phyloP scores from a whole-genome alignment of 2,888 invertebrate genomes.

The Coleophora flavipennella region DNA sequence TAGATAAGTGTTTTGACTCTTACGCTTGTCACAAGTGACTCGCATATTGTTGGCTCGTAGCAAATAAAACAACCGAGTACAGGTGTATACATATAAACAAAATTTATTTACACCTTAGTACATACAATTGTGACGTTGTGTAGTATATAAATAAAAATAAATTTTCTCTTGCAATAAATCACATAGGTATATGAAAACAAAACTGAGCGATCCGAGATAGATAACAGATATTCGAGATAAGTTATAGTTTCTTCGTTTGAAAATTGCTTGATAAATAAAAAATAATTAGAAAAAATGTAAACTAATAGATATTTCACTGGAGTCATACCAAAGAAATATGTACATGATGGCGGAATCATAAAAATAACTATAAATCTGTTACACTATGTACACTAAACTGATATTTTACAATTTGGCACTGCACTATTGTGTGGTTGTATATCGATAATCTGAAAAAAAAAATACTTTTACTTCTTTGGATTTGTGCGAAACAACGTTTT shows the following conservation, averaged over 20 bases:
- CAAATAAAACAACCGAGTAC: constrained; percentile 48
- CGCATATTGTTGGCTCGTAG: too few relatives aligned
- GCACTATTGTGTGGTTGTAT: constrained; percentile 28
- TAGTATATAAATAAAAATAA: constrained; percentile 38
- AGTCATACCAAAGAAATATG: too few relatives aligned
- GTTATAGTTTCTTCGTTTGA: constrained; percentile 12
- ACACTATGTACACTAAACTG: constrained; percentile 18
- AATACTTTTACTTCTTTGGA: constrained; percentile 37
- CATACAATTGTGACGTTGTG: constrained; percentile 65
- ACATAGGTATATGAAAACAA: constrained; percentile 14
- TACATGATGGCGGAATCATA: too few relatives aligned
- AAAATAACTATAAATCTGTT: too few relatives aligned
- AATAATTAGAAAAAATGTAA: constrained; percentile 4
- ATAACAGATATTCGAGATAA: constrained; percentile 21
- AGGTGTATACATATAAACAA: constrained; percentile 69
- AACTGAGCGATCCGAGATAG: constrained; percentile 16
- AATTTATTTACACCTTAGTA: constrained; percentile 68
- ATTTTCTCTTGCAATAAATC: constrained; percentile 25
- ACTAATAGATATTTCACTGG: too few relatives aligned
- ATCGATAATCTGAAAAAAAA: constrained; percentile 21
- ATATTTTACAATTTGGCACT: constrained; percentile 56
- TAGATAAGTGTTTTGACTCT: too few relatives aligned
- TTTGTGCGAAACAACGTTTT: constrained; percentile 29
- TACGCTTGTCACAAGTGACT: too few relatives aligned
- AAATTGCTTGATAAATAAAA: constrained; percentile 9